phyloP scores from a whole-genome alignment of 1,140 invertebrate genomes.

The Eciton burchellii region DNA sequence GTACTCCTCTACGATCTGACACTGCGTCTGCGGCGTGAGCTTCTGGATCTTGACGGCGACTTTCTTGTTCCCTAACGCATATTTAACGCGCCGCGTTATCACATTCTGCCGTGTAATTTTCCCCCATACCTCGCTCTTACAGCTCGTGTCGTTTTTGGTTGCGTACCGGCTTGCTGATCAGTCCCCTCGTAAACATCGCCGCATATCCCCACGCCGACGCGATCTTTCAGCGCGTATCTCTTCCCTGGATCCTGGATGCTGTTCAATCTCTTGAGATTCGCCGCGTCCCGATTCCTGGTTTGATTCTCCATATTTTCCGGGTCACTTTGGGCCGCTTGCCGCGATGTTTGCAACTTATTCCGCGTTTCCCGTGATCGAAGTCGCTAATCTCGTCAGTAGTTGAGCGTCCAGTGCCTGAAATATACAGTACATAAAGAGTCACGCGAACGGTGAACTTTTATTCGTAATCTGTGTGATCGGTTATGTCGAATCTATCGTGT shows the following conservation, averaged over 20 bases:
- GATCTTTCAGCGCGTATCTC: conserved; percentile 88
- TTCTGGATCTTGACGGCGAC: conserved; percentile 94
- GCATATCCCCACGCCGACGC: conserved; percentile 91
- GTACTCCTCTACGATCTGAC: conserved; percentile 94
- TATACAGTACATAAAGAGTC: not conserved
- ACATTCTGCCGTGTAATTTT: not conserved
- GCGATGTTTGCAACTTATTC: conserved; percentile 15
- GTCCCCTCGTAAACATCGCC: conserved; percentile 91
- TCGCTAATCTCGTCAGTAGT: conserved; percentile 71
- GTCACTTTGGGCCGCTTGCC: not conserved
- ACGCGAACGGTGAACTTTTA: not conserved
- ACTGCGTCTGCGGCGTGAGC: conserved; percentile 89
- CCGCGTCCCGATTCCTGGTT: not conserved
- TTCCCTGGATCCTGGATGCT: conserved; percentile 89
- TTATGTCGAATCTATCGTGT: not conserved
- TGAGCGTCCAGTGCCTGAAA: not conserved
- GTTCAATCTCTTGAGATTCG: conserved; percentile 82
- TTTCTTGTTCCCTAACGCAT: conserved; percentile 85
- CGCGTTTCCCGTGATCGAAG: conserved; percentile 64
- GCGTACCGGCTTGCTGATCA: conserved; percentile 89
- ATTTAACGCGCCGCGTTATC: not conserved
- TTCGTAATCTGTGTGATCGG: not conserved
- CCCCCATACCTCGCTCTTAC: not conserved
- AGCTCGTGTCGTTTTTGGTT: not conserved
- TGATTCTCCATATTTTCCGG: conserved; percentile 38